Conservation (phyloP, 2,113 vertebrate species). For the Oryzias curvinotus region DNA sequence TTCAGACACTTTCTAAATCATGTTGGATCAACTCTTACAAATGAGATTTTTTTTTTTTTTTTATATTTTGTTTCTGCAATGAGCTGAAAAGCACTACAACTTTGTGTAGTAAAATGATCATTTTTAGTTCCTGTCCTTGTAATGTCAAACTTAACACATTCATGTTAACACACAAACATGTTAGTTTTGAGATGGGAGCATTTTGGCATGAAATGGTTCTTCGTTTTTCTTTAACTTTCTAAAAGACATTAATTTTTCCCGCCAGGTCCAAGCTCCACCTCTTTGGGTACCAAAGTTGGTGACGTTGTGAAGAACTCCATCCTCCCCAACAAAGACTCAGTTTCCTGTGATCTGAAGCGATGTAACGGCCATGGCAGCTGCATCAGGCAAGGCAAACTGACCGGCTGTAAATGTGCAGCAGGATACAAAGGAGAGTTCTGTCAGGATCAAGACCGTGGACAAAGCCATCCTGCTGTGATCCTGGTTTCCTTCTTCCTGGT, state of each 20-base stretch:
- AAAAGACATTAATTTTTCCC: neutral
- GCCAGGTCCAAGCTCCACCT: constrained; percentile 42
- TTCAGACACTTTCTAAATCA: too few relatives aligned
- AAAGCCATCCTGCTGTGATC: constrained; percentile 27
- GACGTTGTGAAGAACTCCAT: constrained; percentile 1
- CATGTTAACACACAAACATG: too few relatives aligned
- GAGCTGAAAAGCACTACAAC: too few relatives aligned
- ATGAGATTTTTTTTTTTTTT: too few relatives aligned
- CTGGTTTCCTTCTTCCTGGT: constrained; percentile 45
- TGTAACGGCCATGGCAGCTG: constrained; percentile 82
- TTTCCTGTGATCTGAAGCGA: constrained; percentile 68
- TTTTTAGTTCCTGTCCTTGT: too few relatives aligned
- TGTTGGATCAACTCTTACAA: too few relatives aligned
- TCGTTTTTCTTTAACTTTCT: too few relatives aligned
- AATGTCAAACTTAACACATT: too few relatives aligned
- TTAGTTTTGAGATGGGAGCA: too few relatives aligned
- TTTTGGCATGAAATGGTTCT: too few relatives aligned
- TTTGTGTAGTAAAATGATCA: too few relatives aligned
- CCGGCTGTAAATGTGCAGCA: constrained; percentile 74
- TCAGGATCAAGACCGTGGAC: constrained; percentile 55
- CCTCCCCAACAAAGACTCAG: constrained; percentile 29
- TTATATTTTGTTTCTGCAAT: too few relatives aligned
- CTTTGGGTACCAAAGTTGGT: neutral
- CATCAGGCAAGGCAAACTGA: constrained; percentile 50
- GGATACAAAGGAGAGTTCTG: constrained; percentile 83